Percentiles rank a stretch among this genome's conserved stretches.
These are phyloP conservation scores for Marisa cornuarietis DNA, from an alignment of 1,140 invertebrate species.

Conservation along the genomic window DNA sequence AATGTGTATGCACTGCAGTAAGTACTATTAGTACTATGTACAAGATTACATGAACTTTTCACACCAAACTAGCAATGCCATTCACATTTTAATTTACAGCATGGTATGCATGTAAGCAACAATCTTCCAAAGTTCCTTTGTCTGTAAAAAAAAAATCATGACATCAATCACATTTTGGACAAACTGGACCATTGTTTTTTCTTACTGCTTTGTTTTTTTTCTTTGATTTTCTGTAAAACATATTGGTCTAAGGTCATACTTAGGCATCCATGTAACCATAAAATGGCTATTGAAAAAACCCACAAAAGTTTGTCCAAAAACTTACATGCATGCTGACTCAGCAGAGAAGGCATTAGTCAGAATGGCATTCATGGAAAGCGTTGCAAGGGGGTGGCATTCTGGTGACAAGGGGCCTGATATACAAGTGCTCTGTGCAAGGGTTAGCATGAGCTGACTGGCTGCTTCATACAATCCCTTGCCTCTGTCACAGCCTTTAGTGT, in stretches of 20 bases:
- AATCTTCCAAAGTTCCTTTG: too few species aligned
- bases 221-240: background rate
- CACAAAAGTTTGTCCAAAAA: background rate
- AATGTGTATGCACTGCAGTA: too few species aligned
- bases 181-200: background rate
- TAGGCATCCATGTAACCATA: background rate
- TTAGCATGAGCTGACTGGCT: conserved; percentile 11
- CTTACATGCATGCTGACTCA: conserved; percentile 23
- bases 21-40: too few species aligned
- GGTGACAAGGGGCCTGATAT: conserved; percentile 7
- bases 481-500: background rate
- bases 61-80: too few species aligned
- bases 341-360: conserved; percentile 17
- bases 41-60: too few species aligned
- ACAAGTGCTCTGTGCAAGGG: conserved; percentile 21
- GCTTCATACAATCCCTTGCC: conserved; percentile 2
- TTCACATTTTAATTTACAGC: too few species aligned
- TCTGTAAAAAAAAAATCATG: too few species aligned
- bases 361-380: conserved; percentile 20
- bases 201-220: background rate
- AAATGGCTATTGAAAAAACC: background rate
- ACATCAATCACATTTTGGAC: background rate
- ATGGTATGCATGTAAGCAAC: background rate
- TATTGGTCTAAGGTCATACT: background rate
- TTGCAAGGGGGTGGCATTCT: conserved; percentile 15